Conservation (phyloP, 2,888 invertebrate species). For the Boloria euphrosyne region DNA sequence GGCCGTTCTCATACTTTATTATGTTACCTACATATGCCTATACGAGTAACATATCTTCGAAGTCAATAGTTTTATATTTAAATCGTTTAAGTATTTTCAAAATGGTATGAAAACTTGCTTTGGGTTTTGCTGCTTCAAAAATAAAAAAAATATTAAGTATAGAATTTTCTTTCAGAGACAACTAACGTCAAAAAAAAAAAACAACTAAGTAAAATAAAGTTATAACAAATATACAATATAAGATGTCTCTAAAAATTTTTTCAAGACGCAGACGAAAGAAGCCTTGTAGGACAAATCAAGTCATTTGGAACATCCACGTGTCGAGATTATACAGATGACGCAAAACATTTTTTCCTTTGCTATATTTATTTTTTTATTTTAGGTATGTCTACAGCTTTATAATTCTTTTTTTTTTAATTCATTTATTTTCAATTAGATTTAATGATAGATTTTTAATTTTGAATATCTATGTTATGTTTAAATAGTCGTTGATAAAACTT, state of each 20-base stretch:
- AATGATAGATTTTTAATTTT: background rate
- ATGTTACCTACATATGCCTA: too few relatives aligned
- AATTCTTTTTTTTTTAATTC: background rate
- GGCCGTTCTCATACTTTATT: background rate
- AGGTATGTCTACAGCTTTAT: background rate
- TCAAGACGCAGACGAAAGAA: constrained; percentile 20
- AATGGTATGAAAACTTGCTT: too few relatives aligned
- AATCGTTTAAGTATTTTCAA: too few relatives aligned
- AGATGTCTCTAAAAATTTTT: constrained; percentile 21
- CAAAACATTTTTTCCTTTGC: background rate
- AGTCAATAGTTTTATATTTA: too few relatives aligned
- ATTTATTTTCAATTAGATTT: background rate
- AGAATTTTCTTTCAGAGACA: too few relatives aligned
- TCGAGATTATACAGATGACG: constrained; percentile 9
- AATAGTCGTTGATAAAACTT: too few relatives aligned
- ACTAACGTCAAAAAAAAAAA: too few relatives aligned
- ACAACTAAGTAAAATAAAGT: constrained; percentile 5
- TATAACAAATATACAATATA: constrained; percentile 13
- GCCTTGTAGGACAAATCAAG: constrained; percentile 12
- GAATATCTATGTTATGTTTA: background rate
- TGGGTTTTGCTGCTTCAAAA: too few relatives aligned
- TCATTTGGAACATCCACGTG: constrained; percentile 16
- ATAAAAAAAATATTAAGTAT: too few relatives aligned
- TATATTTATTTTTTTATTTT: background rate
- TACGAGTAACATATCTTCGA: too few relatives aligned